phyloP scores from a whole-genome alignment of 2,797 vertebrate genomes.

The Notoglanidium macrostoma region DNA sequence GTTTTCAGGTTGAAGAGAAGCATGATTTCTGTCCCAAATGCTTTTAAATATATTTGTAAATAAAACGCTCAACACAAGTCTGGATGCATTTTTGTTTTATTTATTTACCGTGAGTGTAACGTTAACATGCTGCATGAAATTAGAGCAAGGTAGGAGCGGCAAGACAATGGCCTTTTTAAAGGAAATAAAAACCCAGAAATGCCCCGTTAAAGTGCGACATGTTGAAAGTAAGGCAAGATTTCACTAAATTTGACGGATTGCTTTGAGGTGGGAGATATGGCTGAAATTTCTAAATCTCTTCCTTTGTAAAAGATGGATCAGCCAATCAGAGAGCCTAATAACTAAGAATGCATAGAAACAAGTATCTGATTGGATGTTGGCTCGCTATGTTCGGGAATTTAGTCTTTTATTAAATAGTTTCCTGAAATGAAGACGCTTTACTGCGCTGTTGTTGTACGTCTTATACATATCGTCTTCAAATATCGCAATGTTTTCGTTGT shows the following conservation, averaged over 20 bases:
- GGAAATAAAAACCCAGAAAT: neutral
- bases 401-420: neutral
- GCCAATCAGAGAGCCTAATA: neutral
- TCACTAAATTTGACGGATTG: neutral
- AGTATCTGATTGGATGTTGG: neutral
- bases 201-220: neutral
- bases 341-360: neutral
- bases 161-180: neutral
- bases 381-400: neutral
- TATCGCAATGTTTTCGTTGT: neutral
- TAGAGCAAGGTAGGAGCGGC: neutral
- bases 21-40: constrained; percentile 92
- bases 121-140: neutral
- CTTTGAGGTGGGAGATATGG: too few relatives aligned
- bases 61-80: constrained; percentile 90
- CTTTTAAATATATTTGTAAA: constrained; percentile 99
- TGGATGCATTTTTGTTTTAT: neutral
- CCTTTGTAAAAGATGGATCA: too few relatives aligned
- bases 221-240: neutral
- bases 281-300: neutral
- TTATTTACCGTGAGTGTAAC: neutral
- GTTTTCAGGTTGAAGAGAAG: constrained; percentile 92
- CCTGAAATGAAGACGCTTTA: neutral
- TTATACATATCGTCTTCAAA: neutral
- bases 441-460: neutral